Conservation (phyloP, 2,797 vertebrate species). For the Microchirus variegatus region DNA sequence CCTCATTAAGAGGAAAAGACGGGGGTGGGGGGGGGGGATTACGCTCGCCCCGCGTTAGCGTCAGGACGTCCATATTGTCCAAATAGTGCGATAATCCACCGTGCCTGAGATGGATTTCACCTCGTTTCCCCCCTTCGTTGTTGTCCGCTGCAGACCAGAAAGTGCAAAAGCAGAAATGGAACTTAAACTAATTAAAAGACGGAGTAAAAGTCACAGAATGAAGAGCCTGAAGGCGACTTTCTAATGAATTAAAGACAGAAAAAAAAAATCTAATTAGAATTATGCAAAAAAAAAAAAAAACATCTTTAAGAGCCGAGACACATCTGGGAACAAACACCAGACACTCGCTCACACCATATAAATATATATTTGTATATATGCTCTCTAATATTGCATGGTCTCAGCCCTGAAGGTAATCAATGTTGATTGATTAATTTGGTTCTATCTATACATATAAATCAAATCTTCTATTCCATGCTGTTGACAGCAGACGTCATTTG, state of each 20-base stretch:
- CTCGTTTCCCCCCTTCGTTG: constrained; percentile 13
- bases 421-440: too few species aligned
- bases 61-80: constrained; percentile 34
- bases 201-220: not conserved
- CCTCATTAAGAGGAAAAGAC: constrained; percentile 52
- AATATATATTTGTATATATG: too few species aligned
- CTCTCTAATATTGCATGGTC: too few species aligned
- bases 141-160: constrained; percentile 10
- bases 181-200: not conserved
- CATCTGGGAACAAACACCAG: too few species aligned
- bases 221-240: not conserved
- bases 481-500: not conserved
- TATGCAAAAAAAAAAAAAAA: too few species aligned
- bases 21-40: too few species aligned
- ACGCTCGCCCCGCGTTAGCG: constrained; percentile 52
- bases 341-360: too few species aligned
- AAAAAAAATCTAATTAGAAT: too few species aligned
- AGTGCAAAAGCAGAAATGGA: too few species aligned
- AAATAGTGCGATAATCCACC: constrained; percentile 27
- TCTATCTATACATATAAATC: too few species aligned
- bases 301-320: too few species aligned
- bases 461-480: not conserved
- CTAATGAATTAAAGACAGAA: not conserved
- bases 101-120: constrained; percentile 26
- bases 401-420: too few species aligned